Evolutionary conservation across 2,888 invertebrate species (phyloP), one percentile per base, ranked within the genome.

Genomic region (Ryuthela nishihirai): DNA sequence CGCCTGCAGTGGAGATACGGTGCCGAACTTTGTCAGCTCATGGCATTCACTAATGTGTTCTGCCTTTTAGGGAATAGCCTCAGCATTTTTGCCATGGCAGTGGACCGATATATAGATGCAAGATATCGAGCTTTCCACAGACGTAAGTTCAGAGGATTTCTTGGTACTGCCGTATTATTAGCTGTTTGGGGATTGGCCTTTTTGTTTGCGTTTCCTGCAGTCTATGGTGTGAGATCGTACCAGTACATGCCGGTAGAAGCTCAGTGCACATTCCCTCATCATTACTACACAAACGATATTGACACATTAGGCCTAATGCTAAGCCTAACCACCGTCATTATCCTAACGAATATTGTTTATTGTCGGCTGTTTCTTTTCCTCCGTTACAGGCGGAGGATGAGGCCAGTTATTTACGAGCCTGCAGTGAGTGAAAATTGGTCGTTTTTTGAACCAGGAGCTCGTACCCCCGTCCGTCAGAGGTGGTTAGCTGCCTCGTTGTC

Each of bases 381-480:
- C 10, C 41, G 62, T 10, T 21, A 36, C 4, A 43, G 62, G 4
- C 20, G 62, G 10, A 56, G 36, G 45, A 62, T 62, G 62, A 38
- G 62, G 29, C 62, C 62, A 5, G 45, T 62, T 6, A 39, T 48
- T 9, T 56, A 56, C 24, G 62, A 62, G 35, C 56, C 62, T 15
- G 62, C 62, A 6, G 53, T 56, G 20, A 62, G 62, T 24, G 55
- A 62, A 26, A 56, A 62, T 34, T 62, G 62, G 62, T 49, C 48
- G 6, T 62, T 62, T 42, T 53, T 41, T 10, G 53, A 56, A 17
- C 54, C 45, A 4, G 34, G 45, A 15, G 42, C 35, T 12, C 44
- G 48, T 2, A 12, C 41, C 18, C 17, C 40, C 3, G 53, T 56
- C 25, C 48, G 53, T 18, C 50, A 56, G 24, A 52, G 53, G 26